Evolutionary conservation across 2,113 vertebrate genomes (phyloP).

Genomic region (Hiodon alosoides): DNA sequence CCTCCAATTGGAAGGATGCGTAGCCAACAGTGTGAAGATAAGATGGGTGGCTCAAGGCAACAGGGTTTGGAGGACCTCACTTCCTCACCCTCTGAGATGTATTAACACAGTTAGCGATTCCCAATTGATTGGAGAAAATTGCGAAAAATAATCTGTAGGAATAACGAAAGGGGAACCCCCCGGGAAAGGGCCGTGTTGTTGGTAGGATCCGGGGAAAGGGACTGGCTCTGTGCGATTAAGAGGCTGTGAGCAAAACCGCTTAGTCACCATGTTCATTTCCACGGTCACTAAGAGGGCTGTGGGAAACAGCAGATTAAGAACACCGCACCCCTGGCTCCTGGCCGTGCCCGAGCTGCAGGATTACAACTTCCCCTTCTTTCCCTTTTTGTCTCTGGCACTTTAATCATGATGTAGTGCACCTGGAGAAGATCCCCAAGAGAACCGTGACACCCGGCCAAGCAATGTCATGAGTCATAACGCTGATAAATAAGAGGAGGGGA

Average conservation of each 20-base stretch:
- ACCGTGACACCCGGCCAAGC: slow-evolving; percentile 28
- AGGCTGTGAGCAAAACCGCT: slow-evolving; percentile 22
- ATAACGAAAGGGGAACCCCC: no score
- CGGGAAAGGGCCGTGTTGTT: no score
- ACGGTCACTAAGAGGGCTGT: slow-evolving; percentile 28
- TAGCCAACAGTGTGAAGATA: no score
- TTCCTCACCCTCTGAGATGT: no score
- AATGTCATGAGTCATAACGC: slow-evolving; percentile 36
- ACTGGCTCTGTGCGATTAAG: no score
- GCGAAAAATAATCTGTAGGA: no score
- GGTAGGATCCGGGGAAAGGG: no score
- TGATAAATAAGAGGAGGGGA: slow-evolving; percentile 37
- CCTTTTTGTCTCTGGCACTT: slow-evolving; percentile 13
- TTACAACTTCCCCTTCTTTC: slow-evolving; percentile 26
- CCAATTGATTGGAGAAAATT: no score
- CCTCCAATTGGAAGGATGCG: no score
- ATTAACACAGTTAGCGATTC: no score
- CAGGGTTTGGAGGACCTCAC: no score
- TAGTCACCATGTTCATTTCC: slow-evolving; percentile 30
- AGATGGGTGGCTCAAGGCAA: no score
- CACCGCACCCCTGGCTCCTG: slow-evolving; percentile 27
- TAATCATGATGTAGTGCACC: slow-evolving; percentile 37
- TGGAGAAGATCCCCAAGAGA: slow-evolving; percentile 24
- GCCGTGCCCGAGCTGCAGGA: slow-evolving; percentile 16
- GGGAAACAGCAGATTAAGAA: slow-evolving; percentile 31